Percentiles rank a stretch among this genome's conserved stretches.
Conservation (phyloP, 2,888 invertebrate species). For the Trachelus stipa region DNA sequence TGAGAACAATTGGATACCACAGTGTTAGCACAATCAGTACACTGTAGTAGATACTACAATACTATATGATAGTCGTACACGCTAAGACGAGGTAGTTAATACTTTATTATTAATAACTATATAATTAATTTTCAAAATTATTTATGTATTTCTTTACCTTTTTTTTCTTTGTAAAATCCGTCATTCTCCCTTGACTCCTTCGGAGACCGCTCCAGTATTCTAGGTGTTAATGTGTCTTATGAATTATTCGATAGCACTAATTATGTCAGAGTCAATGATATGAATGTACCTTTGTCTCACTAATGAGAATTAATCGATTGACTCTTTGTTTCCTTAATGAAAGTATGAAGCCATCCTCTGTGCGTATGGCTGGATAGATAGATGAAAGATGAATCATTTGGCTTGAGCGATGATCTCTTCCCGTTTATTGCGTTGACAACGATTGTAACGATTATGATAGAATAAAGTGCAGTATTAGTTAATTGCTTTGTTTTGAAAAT, state of each 20-base stretch:
- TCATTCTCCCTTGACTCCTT: background rate
- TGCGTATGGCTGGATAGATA: background rate
- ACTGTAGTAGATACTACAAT: background rate
- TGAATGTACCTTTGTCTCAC: conserved; percentile 10
- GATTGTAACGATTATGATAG: conserved; percentile 13
- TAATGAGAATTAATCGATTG: background rate
- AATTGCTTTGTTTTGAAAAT: background rate
- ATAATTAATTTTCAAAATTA: background rate
- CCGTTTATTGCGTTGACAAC: conserved; percentile 15
- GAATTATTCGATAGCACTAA: conserved; percentile 20
- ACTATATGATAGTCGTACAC: background rate
- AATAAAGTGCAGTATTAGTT: conserved; percentile 17
- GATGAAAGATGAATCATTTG: background rate
- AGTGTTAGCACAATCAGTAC: background rate
- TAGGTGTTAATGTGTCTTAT: conserved; percentile 23
- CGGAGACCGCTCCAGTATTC: conserved; percentile 26
- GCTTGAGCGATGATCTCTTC: conserved; percentile 3
- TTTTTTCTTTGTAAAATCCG: background rate
- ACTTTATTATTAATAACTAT: background rate
- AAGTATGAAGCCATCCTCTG: background rate
- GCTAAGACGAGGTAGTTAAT: background rate
- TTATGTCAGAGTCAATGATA: conserved; percentile 22
- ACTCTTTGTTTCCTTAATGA: background rate
- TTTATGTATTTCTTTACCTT: background rate
- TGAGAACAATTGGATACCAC: background rate